A percentile compares a stretch with the other conserved stretches of the same genome.
Evolutionary conservation across 1,140 invertebrate species (phyloP).

Genomic region (Drosophila gunungcola): DNA sequence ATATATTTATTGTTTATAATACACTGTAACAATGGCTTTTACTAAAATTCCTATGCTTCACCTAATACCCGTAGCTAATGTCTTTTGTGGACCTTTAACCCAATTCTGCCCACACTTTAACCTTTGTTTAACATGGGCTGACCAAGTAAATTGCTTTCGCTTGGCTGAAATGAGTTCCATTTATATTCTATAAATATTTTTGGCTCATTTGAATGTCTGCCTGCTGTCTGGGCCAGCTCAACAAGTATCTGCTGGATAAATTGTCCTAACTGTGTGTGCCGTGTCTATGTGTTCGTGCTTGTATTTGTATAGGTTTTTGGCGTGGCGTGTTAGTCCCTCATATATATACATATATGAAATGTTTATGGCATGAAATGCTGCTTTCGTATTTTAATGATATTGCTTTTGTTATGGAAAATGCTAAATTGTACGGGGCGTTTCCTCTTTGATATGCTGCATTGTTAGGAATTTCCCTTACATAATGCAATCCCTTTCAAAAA

Average conservation of each 20-base stretch:
- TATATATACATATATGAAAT: conserved; percentile 26
- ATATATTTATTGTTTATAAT: too few species aligned
- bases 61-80: not conserved
- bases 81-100: conserved; percentile 3
- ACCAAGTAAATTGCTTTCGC: conserved; percentile 31
- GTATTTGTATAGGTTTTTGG: conserved; percentile 13
- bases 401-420: conserved; percentile 50
- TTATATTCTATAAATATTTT: conserved; percentile 69
- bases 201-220: conserved; percentile 71
- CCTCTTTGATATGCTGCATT: conserved; percentile 23
- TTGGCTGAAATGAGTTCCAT: conserved; percentile 42
- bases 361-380: conserved; percentile 23
- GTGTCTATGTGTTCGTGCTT: conserved; percentile 9
- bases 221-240: conserved; percentile 37
- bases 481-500: conserved; percentile 7
- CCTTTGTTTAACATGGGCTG: conserved; percentile 11
- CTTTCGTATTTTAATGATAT: conserved; percentile 44
- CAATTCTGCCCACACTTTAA: not conserved
- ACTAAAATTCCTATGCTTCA: not conserved
- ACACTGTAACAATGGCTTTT: not conserved
- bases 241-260: conserved; percentile 35
- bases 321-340: conserved; percentile 32
- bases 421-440: conserved; percentile 22
- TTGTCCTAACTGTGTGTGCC: conserved; percentile 8
- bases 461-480: conserved; percentile 26